phyloP scores from a whole-genome alignment of 2,797 vertebrate species.

The Selene dorsalis region DNA sequence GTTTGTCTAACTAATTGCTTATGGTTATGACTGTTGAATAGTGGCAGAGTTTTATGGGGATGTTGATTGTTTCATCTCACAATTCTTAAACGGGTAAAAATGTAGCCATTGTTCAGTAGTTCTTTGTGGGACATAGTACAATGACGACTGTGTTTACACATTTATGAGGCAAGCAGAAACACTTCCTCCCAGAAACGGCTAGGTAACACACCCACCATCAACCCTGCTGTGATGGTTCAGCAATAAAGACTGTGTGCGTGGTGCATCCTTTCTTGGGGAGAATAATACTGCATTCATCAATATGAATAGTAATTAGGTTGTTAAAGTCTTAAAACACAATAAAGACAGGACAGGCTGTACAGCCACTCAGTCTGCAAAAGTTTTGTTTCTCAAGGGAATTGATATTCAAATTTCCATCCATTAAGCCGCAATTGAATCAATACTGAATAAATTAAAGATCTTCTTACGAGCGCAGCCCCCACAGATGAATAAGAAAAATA shows the following conservation, averaged over 20 bases:
- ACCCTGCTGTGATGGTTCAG: not conserved
- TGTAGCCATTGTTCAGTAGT: constrained; percentile 30
- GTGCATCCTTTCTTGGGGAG: not conserved
- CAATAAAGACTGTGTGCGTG: not conserved
- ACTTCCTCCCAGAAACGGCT: constrained; percentile 46
- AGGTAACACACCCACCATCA: constrained; percentile 15
- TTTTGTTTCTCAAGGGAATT: not conserved
- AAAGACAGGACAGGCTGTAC: not conserved
- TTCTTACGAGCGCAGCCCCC: not conserved
- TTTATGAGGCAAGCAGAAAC: constrained; percentile 40
- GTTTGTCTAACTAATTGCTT: not conserved
- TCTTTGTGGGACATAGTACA: constrained; percentile 15
- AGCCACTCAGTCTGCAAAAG: not conserved
- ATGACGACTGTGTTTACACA: constrained; percentile 47
- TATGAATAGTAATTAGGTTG: constrained; percentile 7
- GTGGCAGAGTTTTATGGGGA: not conserved
- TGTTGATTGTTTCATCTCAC: constrained; percentile 22
- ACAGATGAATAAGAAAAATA: constrained; percentile 12
- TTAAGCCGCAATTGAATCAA: constrained; percentile 24
- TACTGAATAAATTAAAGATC: constrained; percentile 15
- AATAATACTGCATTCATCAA: not conserved
- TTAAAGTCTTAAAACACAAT: constrained; percentile 9
- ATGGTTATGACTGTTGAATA: not conserved
- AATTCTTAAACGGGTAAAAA: constrained; percentile 27
- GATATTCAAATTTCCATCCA: constrained; percentile 10